Evolutionary conservation across 1,140 invertebrate species (phyloP), one percentile per base, ranked within the genome.

Genomic region (Berghia stephanieae): DNA sequence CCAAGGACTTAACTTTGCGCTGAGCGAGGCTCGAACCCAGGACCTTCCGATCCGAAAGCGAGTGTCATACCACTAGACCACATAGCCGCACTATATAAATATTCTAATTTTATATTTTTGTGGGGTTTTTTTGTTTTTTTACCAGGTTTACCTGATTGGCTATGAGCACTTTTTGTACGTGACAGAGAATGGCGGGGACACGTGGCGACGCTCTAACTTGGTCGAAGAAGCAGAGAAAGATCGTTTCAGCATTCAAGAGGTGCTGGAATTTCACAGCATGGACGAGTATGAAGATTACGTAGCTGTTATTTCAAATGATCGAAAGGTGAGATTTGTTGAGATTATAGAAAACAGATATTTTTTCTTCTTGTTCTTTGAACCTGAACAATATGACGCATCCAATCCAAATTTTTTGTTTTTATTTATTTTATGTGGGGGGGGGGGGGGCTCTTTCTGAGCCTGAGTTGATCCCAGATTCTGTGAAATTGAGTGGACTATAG

Each of bases 101-200:
- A 24, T 27, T 27, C 21, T n/a, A 60, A 6, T 60, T 60, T n/a
- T 13, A 60, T 6, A 24, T 18, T 60, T 42, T 31, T n/a, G 13
- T 43, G 40, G 13, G 40, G 24, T 72, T 44, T 24, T 31, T 24
- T 57, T 70, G 21, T 43, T 40, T 46, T n/a, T 70, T 60, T 52
- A 42, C 4, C 55, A 80, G 85, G 67, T 84, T 16, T 85, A 83
- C 77, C 60, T 86, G 31, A 76, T 86, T 21, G 80, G 79, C 42
- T 70, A 82, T 55, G 78, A 78, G 3, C 73, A 71, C 0, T 70
- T 75, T 27, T 57, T 86, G 72, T 86, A 82, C 67, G 72, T 81
- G 21, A 83, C 85, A 42, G 78, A 82, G 31, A 79, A 84, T 79
- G 83, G 85, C 18, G 85, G 85, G 34, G 21, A 63, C 21, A 79